Evolutionary conservation across 1,140 invertebrate genomes (phyloP).

Genomic region (Periplaneta americana): DNA sequence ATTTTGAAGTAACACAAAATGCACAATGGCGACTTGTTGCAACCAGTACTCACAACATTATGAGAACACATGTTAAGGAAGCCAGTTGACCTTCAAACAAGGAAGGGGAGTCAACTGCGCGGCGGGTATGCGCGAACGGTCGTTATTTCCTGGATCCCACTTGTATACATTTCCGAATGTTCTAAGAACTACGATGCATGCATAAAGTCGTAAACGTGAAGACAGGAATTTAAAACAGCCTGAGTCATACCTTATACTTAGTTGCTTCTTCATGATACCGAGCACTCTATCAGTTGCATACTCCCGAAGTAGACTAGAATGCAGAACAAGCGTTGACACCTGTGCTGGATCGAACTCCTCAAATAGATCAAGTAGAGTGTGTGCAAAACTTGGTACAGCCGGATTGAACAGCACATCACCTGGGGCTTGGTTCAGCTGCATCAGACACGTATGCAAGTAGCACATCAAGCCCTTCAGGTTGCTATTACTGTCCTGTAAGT

Average conservation of each 20-base stretch:
- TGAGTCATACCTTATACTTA: slow-evolving; percentile 18
- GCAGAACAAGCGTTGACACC: slow-evolving; percentile 46
- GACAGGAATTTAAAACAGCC: too few relatives aligned
- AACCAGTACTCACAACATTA: too few relatives aligned
- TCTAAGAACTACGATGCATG: too few relatives aligned
- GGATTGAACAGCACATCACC: slow-evolving; percentile 22
- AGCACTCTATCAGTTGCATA: slow-evolving; percentile 52
- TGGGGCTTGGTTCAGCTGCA: slow-evolving; percentile 5
- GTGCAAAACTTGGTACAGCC: slow-evolving; percentile 40
- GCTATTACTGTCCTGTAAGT: neutral
- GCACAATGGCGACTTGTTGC: too few relatives aligned
- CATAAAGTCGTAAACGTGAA: too few relatives aligned
- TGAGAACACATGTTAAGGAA: too few relatives aligned
- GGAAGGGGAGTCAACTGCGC: too few relatives aligned
- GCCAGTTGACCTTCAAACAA: too few relatives aligned
- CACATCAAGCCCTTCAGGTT: slow-evolving; percentile 43
- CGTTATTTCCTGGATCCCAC: too few relatives aligned
- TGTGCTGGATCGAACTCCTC: slow-evolving; percentile 38
- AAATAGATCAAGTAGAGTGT: slow-evolving; percentile 39
- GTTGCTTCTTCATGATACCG: slow-evolving; percentile 31
- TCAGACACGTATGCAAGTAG: slow-evolving; percentile 43
- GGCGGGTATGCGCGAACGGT: too few relatives aligned
- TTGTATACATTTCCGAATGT: too few relatives aligned
- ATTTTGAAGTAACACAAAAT: too few relatives aligned
- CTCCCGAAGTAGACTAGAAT: slow-evolving; percentile 46